phyloP scores from a whole-genome alignment of 2,113 vertebrate species.

The Chauna torquata region DNA sequence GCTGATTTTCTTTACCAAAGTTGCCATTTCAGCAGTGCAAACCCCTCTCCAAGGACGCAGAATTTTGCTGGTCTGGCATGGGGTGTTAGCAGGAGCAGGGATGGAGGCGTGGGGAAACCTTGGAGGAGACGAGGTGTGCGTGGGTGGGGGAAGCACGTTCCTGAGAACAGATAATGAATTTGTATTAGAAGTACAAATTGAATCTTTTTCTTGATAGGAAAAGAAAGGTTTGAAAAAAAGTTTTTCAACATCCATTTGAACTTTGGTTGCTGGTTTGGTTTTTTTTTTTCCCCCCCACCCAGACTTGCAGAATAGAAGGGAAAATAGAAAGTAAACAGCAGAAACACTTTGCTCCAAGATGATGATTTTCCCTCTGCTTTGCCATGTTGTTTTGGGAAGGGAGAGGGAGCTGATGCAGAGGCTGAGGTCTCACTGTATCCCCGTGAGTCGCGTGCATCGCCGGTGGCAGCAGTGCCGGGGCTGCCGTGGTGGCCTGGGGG shows the following conservation, averaged over 20 bases:
- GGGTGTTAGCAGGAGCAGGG: neutral
- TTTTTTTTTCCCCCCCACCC: fast-evolving
- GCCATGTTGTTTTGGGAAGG: neutral
- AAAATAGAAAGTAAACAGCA: neutral
- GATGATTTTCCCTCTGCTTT: neutral
- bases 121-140: fast-evolving
- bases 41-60: fast-evolving
- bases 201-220: neutral
- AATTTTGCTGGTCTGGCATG: fast-evolving
- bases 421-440: neutral
- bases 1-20: neutral
- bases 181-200: neutral
- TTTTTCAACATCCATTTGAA: neutral
- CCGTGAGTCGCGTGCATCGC: neutral
- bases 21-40: neutral
- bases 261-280: fast-evolving
- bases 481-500: neutral
- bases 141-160: neutral
- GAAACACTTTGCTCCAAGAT: neutral
- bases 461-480: neutral
- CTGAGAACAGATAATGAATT: neutral
- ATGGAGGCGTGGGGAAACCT: neutral
- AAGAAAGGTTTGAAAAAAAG: neutral
- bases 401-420: neutral
- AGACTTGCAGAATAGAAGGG: neutral